Evolutionary conservation across 2,797 vertebrate species (phyloP), one percentile per base, ranked within the genome.

Genomic region (Microctenopoma stevenorrisi): DNA sequence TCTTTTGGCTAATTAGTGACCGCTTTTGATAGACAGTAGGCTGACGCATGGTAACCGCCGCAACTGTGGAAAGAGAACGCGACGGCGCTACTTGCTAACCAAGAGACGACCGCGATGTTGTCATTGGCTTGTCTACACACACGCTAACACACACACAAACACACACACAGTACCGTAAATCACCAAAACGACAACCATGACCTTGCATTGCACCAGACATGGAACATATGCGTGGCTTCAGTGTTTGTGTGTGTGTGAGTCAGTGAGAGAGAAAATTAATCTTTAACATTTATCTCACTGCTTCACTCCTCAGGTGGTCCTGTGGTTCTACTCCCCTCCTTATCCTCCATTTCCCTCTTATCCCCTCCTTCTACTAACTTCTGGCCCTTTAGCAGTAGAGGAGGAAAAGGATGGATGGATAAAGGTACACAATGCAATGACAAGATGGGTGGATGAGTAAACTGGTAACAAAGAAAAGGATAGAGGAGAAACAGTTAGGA

Each of bases 21-120:
- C 64, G 4, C 55, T 61, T 72, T 78, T 87, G 86, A 88, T 28
- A 51, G 83, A 75, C 78, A 81, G 82, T 68, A 9, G 72, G 72
- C 83, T 91, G 88, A 89, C 85, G 85, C 86, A 89, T 46, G 53
- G 87, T 91, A 88, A 85, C 91, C 79, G 72, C 73, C 64, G 88
- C 82, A 88, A 91, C 88, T 5, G 76, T 84, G 89, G 86, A 92
- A 92, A 91, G 88, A 91, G 87, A 93, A 84, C 58, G 57, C 68
- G 10, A 84, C 78, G 75, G 87, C 76, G 64, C 80, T 89, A 73
- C 76, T 80, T 50, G 16, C 68, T 76, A 78, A 89, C 79, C 56
- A 25, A 74, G 71, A 78, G 84, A 81, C 72, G 64, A 83, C 89
- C 89, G 43, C 86, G 59, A 75, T 94, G 90, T 94, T 93, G 92